Evolutionary conservation across 2,888 invertebrate genomes (phyloP), one percentile per base, ranked within the genome.

Genomic region (Nemurella pictetii): DNA sequence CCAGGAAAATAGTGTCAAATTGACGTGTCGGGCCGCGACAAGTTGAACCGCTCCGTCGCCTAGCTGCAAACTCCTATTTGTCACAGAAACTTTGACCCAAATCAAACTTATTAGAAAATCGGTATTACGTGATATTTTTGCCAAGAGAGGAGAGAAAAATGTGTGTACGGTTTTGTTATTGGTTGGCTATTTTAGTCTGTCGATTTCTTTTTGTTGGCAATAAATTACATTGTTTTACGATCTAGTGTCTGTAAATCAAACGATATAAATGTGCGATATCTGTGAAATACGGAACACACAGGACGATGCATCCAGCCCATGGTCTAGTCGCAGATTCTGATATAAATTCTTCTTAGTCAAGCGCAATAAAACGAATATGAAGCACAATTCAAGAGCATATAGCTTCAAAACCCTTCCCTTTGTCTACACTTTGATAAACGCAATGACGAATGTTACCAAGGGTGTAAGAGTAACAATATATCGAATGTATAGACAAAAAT

Each of bases 151-250:
- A 15, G 55, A 27, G 55, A 55, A 29, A 55, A 82, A 29, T 55
- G 55, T 82, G 72, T 82, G 28, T 55, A 26, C 82, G 55, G 78
- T n/a, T 78, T 82, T 29, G 82, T 78, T 82, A 82, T 82, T 82
- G 82, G 82, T 25, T 82, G 72, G 82, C 72, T 55, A 82, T 82
- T 82, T 82, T 72, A 82, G 55, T 72, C 28, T 82, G 82, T 82
- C 82, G 20, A 82, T 72, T 72, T 82, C 82, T 55, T 82, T 82
- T 82, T 82, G 82, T 72, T 12, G 4, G 82, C 55, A 82, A 82
- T 82, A 82, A 82, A 82, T 82, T 72, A 82, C 82, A 82, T 82
- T 82, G 82, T 82, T 82, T 82, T 82, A 82, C 82, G 82, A 55
- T 82, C 82, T 82, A 5, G 15, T 15, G 82, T 27, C 72, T 55